Conservation (phyloP, 2,113 vertebrate species). For the Myrmecophaga tridactyla region DNA sequence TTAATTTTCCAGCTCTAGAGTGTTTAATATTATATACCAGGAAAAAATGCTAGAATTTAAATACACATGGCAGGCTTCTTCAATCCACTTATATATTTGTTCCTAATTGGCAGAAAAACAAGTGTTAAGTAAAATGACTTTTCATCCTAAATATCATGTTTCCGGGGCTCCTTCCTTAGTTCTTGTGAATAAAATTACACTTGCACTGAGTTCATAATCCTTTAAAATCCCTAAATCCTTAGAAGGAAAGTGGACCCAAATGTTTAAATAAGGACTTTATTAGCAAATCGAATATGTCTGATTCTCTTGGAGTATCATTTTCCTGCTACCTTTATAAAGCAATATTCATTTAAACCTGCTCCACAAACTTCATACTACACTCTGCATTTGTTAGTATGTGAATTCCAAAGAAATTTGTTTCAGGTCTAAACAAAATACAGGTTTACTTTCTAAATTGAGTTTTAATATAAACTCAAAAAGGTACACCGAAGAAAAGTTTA, state of each 20-base stretch:
- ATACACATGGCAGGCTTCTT: background rate
- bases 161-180: conserved; percentile 48
- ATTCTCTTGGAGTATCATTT: conserved; percentile 29
- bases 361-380: background rate
- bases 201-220: conserved; percentile 48
- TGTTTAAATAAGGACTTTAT: conserved; percentile 47
- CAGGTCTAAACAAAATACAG: background rate
- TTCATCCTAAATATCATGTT: conserved; percentile 8
- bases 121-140: conserved; percentile 4
- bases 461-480: background rate
- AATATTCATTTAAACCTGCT: background rate
- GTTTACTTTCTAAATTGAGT: background rate
- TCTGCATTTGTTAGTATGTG: background rate
- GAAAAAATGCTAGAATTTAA: background rate
- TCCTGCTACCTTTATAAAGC: background rate
- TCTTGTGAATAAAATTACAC: conserved; percentile 48
- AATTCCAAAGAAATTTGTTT: background rate
- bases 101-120: conserved; percentile 5
- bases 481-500: background rate
- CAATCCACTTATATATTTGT: conserved; percentile 10
- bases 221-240: conserved; percentile 44
- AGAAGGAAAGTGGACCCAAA: conserved; percentile 42
- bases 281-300: conserved; percentile 17
- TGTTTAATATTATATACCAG: background rate
- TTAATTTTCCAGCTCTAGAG: background rate